Evolutionary conservation across 2,113 vertebrate genomes (phyloP).

Genomic region (Sphaerodactylus townsendi): DNA sequence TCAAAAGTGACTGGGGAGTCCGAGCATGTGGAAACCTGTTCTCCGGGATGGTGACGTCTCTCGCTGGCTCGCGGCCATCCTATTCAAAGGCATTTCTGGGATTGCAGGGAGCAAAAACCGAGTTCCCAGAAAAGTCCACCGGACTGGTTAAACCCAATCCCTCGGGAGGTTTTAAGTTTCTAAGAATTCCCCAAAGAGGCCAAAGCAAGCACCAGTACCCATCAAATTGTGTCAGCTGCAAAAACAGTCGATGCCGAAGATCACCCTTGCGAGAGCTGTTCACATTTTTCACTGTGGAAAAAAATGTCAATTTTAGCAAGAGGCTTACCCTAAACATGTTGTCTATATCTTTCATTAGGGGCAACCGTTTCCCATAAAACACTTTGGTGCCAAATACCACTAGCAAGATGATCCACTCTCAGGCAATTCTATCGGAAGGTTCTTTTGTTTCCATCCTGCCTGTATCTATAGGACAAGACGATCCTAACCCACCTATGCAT

Average conservation of each 20-base stretch:
- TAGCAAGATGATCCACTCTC: too few relatives aligned
- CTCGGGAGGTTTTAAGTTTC: not conserved
- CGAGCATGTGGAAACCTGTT: not conserved
- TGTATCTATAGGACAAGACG: too few relatives aligned
- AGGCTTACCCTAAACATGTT: not conserved
- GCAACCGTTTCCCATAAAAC: not conserved
- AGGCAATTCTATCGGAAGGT: not conserved
- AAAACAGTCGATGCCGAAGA: not conserved
- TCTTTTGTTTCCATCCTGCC: not conserved
- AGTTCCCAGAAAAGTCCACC: not conserved
- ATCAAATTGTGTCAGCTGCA: constrained; percentile 2
- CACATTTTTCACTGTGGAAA: not conserved
- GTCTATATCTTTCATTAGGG: not conserved
- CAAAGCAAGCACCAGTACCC: constrained; percentile 8
- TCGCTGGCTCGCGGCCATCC: not conserved
- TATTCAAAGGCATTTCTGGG: not conserved
- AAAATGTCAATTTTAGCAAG: not conserved
- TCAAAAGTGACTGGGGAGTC: not conserved
- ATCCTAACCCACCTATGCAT: too few relatives aligned
- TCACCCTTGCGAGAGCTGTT: not conserved
- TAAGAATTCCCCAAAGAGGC: constrained; percentile 5
- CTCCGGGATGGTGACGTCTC: too few relatives aligned
- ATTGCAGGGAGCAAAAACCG: not conserved
- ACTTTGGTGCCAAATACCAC: not conserved
- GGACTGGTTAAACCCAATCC: not conserved